A percentile compares a stretch with the other conserved stretches of the same genome.
Evolutionary conservation across 2,888 invertebrate species (phyloP).

Genomic region (Drosophila robusta): DNA sequence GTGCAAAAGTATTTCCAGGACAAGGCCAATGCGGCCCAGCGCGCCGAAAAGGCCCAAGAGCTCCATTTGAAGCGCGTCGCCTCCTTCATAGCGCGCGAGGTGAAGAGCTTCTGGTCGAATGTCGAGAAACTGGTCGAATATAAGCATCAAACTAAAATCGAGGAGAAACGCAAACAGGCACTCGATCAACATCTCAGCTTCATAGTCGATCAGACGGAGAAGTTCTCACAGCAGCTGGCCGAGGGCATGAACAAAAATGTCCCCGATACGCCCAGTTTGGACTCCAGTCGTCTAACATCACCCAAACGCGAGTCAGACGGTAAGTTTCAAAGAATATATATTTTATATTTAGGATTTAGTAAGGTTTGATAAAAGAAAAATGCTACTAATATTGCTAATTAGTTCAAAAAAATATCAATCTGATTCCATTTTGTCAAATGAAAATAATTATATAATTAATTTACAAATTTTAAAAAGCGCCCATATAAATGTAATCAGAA

Average conservation of each 20-base stretch:
- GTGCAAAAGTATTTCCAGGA: constrained; percentile 97
- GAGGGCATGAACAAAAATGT: constrained; percentile 91
- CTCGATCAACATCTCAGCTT: constrained; percentile 98
- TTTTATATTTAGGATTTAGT: not conserved
- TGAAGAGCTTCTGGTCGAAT: constrained; percentile 97
- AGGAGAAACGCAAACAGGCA: constrained; percentile 97
- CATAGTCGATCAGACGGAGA: constrained; percentile 99
- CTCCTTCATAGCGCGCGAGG: constrained; percentile 95
- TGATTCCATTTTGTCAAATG: too few relatives aligned
- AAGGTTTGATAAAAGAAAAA: constrained; percentile 2
- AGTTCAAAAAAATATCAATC: too few relatives aligned
- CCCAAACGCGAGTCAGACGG: constrained; percentile 86
- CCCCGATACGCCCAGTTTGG: constrained; percentile 83
- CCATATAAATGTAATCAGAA: too few relatives aligned
- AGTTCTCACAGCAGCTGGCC: constrained; percentile 95
- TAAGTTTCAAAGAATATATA: constrained; percentile 69
- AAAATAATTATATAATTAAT: too few relatives aligned
- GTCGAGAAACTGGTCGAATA: constrained; percentile 98
- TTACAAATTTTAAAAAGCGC: too few relatives aligned
- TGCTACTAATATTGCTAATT: too few relatives aligned
- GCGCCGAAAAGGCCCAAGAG: constrained; percentile 96
- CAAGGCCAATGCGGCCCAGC: constrained; percentile 94
- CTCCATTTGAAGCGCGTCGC: constrained; percentile 94
- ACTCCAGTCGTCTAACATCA: constrained; percentile 86
- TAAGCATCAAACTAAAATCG: constrained; percentile 95